Percentiles rank a stretch among this genome's conserved stretches.
Evolutionary conservation across 2,888 invertebrate genomes (phyloP).

Genomic region (Plagiodera versicolora): DNA sequence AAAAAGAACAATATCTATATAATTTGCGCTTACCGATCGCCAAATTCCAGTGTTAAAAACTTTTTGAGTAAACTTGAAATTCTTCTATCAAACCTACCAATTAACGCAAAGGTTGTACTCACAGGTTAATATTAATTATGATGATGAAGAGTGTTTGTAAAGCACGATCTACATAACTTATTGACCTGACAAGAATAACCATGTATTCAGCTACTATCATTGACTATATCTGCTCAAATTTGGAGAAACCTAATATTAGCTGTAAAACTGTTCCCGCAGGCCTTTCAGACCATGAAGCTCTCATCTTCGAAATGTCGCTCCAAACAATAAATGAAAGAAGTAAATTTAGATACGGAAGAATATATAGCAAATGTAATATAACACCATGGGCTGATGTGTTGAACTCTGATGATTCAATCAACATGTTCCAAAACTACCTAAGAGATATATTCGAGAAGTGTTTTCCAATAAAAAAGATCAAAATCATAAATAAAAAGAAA

Average conservation of each 20-base stretch:
- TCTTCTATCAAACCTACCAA: neutral
- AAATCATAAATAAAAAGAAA: neutral
- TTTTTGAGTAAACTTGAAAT: slow-evolving; percentile 1
- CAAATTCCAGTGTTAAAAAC: slow-evolving; percentile 5
- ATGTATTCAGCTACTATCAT: neutral
- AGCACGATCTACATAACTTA: neutral
- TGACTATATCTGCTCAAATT: neutral
- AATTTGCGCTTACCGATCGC: neutral
- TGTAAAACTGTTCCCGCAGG: slow-evolving; percentile 6
- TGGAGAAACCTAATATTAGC: neutral
- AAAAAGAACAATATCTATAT: slow-evolving; percentile 7
- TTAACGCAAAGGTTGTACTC: neutral
- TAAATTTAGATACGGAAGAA: slow-evolving; percentile 7
- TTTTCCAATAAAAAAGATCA: slow-evolving; percentile 3
- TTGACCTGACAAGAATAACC: neutral
- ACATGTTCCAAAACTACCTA: slow-evolving; percentile 9
- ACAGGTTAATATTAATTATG: slow-evolving; percentile 1
- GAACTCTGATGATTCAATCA: slow-evolving; percentile 5
- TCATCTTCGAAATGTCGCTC: slow-evolving; percentile 9
- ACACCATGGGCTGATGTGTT: slow-evolving; percentile 7
- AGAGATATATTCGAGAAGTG: slow-evolving; percentile 7
- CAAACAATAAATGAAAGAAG: slow-evolving; percentile 1
- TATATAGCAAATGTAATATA: slow-evolving; percentile 8
- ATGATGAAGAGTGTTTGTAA: neutral
- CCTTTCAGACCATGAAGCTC: slow-evolving; percentile 6